Percentiles rank a stretch among this genome's conserved stretches.
These are phyloP conservation scores for Heteronetta atricapilla DNA, from an alignment of 2,113 vertebrate genomes.

Conservation along the genomic window DNA sequence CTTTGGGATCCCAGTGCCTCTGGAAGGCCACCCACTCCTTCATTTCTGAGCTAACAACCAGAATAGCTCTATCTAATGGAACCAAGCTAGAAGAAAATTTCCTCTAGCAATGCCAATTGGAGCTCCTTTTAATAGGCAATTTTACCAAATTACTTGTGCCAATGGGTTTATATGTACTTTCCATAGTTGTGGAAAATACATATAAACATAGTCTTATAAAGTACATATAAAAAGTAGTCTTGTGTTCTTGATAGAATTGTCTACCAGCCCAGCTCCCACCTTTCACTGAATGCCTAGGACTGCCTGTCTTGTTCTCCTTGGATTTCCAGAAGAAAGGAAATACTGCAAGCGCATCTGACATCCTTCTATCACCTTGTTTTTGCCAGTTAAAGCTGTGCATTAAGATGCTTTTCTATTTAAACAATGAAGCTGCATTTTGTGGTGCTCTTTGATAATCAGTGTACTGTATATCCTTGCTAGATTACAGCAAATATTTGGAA, in stretches of 20 bases:
- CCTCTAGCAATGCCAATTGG: background rate
- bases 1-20: accelerated
- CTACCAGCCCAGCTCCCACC: background rate
- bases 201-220: too few relatives aligned
- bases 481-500: background rate
- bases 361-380: background rate
- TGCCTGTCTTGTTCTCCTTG: accelerated
- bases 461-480: background rate
- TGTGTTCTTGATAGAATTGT: background rate
- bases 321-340: background rate
- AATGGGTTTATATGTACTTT: background rate
- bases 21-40: background rate
- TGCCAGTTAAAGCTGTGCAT: background rate
- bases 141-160: background rate
- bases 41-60: background rate
- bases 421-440: background rate
- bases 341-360: background rate
- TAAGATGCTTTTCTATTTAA: background rate
- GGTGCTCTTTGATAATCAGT: background rate
- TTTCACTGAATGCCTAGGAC: background rate
- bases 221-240: too few relatives aligned
- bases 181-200: too few relatives aligned
- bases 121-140: background rate
- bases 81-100: background rate
- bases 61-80: background rate